phyloP scores from a whole-genome alignment of 2,113 vertebrate species.

The Sakesphorus luctuosus region DNA sequence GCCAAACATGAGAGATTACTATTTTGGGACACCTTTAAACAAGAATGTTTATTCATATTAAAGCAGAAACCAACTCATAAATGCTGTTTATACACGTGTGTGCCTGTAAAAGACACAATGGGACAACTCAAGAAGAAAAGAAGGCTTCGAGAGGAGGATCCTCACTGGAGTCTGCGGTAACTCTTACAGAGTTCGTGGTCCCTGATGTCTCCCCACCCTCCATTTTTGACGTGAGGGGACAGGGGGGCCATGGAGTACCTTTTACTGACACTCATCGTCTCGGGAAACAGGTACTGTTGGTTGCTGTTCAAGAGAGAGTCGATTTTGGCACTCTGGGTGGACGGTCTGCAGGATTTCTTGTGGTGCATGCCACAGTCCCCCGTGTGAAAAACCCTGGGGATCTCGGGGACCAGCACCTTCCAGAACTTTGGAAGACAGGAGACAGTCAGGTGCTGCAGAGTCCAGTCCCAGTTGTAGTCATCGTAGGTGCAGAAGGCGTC shows the following conservation, averaged over 20 bases:
- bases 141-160: slow-evolving; percentile 10
- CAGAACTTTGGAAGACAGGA: slow-evolving; percentile 93
- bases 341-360: slow-evolving; percentile 90
- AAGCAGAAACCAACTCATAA: slow-evolving; percentile 79
- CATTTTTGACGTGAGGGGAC: slow-evolving; percentile 95
- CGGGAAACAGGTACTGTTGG: slow-evolving; percentile 90
- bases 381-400: slow-evolving; percentile 92
- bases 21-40: slow-evolving; percentile 68
- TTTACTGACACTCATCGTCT: slow-evolving; percentile 85
- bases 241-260: slow-evolving; percentile 86
- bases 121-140: slow-evolving; percentile 53
- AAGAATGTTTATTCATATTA: slow-evolving; percentile 72
- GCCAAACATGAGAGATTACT: slow-evolving; percentile 59
- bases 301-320: slow-evolving; percentile 90
- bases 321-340: slow-evolving; percentile 90
- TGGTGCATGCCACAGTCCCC: slow-evolving; percentile 99
- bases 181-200: slow-evolving; percentile 99
- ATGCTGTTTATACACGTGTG: slow-evolving; percentile 59
- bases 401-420: slow-evolving; percentile 95
- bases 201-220: slow-evolving; percentile 98
- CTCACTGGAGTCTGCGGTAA: slow-evolving; percentile 95
- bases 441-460: slow-evolving; percentile 92
- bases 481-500: slow-evolving; percentile 98
- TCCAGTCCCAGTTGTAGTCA: slow-evolving; percentile 99
- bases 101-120: slow-evolving; percentile 34